Percentiles rank a stretch among this genome's conserved stretches.
These are phyloP conservation scores for Palaemon carinicauda DNA, from an alignment of 1,140 invertebrate genomes.

Conservation along the genomic window DNA sequence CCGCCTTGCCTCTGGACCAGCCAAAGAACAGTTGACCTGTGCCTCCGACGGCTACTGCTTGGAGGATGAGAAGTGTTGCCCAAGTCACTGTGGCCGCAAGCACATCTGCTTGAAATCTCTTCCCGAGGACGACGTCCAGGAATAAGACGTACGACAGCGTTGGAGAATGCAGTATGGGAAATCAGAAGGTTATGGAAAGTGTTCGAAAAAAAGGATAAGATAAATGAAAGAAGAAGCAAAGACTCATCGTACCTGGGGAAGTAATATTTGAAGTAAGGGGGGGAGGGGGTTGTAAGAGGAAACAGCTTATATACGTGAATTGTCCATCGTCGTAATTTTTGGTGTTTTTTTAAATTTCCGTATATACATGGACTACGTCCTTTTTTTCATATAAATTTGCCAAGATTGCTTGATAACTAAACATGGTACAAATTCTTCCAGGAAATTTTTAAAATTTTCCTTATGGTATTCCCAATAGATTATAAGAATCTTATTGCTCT, in stretches of 20 bases:
- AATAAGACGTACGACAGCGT: not conserved
- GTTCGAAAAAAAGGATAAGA: not conserved
- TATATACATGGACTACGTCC: too few species aligned
- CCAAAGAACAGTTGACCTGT: conserved; percentile 17
- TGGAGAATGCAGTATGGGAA: not conserved
- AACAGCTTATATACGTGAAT: too few species aligned
- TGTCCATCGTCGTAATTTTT: too few species aligned
- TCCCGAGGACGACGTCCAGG: not conserved
- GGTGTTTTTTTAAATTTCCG: too few species aligned
- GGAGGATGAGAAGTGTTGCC: conserved; percentile 31
- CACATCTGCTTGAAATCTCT: conserved; percentile 30
- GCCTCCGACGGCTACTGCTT: conserved; percentile 43
- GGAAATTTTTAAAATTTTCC: too few species aligned
- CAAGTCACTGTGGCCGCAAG: conserved; percentile 24
- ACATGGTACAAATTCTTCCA: too few species aligned
- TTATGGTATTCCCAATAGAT: too few species aligned
- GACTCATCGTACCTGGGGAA: not conserved
- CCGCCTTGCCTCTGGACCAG: not conserved
- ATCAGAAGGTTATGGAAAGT: not conserved
- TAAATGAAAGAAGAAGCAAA: not conserved
- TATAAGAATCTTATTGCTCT: too few species aligned
- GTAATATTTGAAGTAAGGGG: too few species aligned
- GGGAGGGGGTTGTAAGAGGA: too few species aligned
- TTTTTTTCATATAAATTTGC: too few species aligned
- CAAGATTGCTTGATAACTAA: too few species aligned